Evolutionary conservation across 2,888 invertebrate genomes (phyloP).

Genomic region (Oscheius myriophilus): DNA sequence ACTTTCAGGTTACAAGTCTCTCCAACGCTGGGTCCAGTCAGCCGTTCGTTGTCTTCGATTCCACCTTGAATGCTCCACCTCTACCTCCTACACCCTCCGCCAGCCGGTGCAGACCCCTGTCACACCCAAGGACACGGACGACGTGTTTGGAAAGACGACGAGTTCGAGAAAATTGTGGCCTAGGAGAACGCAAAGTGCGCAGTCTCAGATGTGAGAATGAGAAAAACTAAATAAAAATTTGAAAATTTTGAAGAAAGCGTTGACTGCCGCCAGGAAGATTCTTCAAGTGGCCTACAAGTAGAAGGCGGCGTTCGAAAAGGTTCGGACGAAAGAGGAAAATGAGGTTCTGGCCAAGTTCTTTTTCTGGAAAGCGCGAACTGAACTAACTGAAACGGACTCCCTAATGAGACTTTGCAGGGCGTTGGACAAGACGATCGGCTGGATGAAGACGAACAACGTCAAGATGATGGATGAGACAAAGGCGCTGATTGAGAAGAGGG

Average conservation of each 20-base stretch:
- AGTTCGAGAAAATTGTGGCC: slow-evolving; percentile 23
- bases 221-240: background rate
- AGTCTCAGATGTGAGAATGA: slow-evolving; percentile 11
- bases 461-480: slow-evolving; percentile 43
- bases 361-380: slow-evolving; percentile 33
- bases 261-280: slow-evolving; percentile 34
- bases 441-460: slow-evolving; percentile 40
- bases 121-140: slow-evolving; percentile 1
- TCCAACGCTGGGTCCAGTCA: too few species aligned
- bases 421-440: slow-evolving; percentile 46
- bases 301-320: slow-evolving; percentile 40
- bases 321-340: slow-evolving; percentile 39
- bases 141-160: slow-evolving; percentile 18
- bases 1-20: too few species aligned
- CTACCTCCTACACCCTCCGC: background rate
- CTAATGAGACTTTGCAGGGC: too few species aligned
- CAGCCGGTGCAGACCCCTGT: background rate
- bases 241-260: slow-evolving; percentile 3
- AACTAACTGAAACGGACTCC: too few species aligned
- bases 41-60: too few species aligned
- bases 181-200: slow-evolving; percentile 19
- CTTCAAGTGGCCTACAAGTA: slow-evolving; percentile 38
- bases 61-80: too few species aligned
- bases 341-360: slow-evolving; percentile 46
- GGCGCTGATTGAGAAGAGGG: slow-evolving; percentile 39